phyloP scores from a whole-genome alignment of 2,797 vertebrate genomes.

The Momotus momota region DNA sequence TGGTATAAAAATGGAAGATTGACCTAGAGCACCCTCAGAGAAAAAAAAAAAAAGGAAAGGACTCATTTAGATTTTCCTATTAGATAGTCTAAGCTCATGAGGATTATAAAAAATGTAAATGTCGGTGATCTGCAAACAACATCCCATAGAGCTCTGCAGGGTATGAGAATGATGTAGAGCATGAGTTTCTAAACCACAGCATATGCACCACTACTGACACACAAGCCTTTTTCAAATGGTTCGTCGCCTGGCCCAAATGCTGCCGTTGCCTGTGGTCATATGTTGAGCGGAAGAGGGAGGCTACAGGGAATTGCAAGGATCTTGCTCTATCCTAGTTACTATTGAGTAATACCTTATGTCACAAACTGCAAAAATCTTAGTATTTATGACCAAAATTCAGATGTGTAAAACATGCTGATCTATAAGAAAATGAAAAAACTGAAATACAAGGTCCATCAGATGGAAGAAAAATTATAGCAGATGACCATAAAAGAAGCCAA shows the following conservation, averaged over 20 bases:
- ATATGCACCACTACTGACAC: background rate
- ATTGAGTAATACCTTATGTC: background rate
- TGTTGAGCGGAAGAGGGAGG: fast-evolving
- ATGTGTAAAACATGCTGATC: background rate
- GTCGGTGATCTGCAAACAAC: background rate
- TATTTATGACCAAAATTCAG: background rate
- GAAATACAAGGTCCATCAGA: background rate
- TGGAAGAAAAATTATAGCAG: background rate
- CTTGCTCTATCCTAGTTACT: background rate
- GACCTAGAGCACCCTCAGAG: background rate
- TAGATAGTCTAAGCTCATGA: background rate
- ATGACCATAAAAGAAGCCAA: background rate
- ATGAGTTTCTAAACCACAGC: background rate
- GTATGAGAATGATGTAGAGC: background rate
- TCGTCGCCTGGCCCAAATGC: background rate
- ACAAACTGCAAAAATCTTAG: background rate
- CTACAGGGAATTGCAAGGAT: background rate
- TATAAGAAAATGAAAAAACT: background rate
- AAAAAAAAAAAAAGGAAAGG: background rate
- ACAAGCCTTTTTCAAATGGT: background rate
- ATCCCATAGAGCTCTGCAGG: background rate
- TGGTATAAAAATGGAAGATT: background rate
- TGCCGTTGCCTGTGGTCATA: background rate
- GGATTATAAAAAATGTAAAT: background rate
- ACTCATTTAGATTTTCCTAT: background rate